Evolutionary conservation across 2,113 vertebrate genomes (phyloP).

Genomic region (Saguinus midas): DNA sequence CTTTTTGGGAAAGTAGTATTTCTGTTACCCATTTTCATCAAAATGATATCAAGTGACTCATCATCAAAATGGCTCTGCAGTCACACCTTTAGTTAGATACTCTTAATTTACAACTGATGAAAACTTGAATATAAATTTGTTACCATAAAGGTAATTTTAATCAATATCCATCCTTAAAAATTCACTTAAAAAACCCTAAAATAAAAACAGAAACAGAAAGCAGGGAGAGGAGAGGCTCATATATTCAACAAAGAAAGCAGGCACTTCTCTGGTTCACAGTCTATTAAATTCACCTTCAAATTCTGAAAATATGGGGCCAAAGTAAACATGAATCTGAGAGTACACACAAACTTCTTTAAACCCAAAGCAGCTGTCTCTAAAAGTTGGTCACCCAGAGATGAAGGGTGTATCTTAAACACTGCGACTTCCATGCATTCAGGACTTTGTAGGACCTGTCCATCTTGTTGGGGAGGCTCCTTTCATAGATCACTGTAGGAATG

Average conservation of each 20-base stretch:
- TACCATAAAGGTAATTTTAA: background rate
- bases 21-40: background rate
- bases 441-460: background rate
- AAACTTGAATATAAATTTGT: background rate
- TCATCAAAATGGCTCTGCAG: background rate
- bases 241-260: background rate
- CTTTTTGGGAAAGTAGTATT: background rate
- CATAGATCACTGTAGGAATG: background rate
- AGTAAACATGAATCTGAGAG: background rate
- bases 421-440: background rate
- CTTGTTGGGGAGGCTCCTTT: background rate
- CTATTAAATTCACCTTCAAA: background rate
- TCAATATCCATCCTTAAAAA: background rate
- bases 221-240: background rate
- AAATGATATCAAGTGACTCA: background rate
- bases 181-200: background rate
- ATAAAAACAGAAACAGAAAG: background rate
- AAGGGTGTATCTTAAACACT: background rate
- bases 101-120: background rate
- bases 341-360: background rate
- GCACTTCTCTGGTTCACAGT: background rate
- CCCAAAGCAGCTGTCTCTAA: background rate
- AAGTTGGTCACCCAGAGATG: fast-evolving
- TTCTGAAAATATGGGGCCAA: background rate
- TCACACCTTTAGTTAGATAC: background rate